Evolutionary conservation across 2,888 invertebrate genomes (phyloP).

Genomic region (Drosophila recens): DNA sequence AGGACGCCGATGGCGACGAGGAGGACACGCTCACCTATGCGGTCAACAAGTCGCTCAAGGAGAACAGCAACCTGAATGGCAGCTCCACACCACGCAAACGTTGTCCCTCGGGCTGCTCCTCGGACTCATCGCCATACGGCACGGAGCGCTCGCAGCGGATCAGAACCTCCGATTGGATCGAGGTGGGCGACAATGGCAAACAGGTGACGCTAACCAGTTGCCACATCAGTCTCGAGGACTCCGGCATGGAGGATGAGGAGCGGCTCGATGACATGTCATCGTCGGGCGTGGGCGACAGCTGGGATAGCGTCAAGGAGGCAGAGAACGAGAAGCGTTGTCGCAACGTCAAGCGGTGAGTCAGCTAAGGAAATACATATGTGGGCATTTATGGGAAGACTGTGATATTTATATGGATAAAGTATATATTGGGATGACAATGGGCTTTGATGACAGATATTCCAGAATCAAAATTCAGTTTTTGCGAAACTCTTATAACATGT

Average conservation of each 20-base stretch:
- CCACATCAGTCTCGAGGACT: conserved; percentile 87
- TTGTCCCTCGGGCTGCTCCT: conserved; percentile 84
- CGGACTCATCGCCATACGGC: conserved; percentile 85
- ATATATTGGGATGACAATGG: background rate
- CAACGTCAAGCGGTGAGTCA: conserved; percentile 82
- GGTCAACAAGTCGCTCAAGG: conserved; percentile 73
- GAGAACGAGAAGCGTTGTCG: conserved; percentile 81
- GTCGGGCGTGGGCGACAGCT: conserved; percentile 85
- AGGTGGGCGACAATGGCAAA: conserved; percentile 87
- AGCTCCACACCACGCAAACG: conserved; percentile 77
- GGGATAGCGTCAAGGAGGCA: conserved; percentile 85
- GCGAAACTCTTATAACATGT: too few species aligned
- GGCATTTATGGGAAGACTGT: background rate
- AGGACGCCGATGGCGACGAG: conserved; percentile 77
- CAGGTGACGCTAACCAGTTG: conserved; percentile 87
- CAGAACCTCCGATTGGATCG: conserved; percentile 87
- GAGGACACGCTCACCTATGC: conserved; percentile 71
- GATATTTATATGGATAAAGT: background rate
- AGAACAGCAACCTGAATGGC: conserved; percentile 57
- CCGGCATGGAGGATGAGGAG: conserved; percentile 85
- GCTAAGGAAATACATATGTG: background rate
- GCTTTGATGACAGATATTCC: background rate
- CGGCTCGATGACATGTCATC: conserved; percentile 85
- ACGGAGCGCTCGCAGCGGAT: conserved; percentile 84
- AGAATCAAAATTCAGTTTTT: background rate